Base-by-base conservation (phyloP, 2,888 invertebrate species). In the Rhaphigaster nebulosa region DNA sequence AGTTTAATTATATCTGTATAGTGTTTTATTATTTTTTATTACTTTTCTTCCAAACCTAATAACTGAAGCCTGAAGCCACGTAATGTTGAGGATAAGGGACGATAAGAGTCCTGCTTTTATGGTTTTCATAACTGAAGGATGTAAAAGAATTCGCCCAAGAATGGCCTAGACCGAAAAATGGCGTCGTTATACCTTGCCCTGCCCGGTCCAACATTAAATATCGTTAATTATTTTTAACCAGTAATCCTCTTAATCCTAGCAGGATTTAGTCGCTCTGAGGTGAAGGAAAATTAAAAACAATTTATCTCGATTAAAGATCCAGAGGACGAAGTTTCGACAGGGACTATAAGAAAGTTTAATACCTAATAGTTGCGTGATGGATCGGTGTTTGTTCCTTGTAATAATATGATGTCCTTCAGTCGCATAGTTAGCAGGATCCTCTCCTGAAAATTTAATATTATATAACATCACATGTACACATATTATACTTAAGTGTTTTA, bases 251-350 rank as follows among this genome's bases (percentile, higher is more conserved):
- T 70, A 23, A 76, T 76, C 70, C 38, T 38, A 10, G 20, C 0
- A 38, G 34, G 70, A 38, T 76, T 76, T 38, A 38, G 34, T 23
- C 70, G 10, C 34, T 38, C 4, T 23, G 38, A 76, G 70, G 34
- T 34, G 38, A 76, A 8, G 20, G 34, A 8, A 76, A 76, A 76
- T 76, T 76, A 76, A 76, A 76, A 76, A 76, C 70, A 76, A 76
- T 76, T 76, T 76, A 76, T 76, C 29, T 29, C 70, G 6, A 76
- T 76, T 76, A 38, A 38, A 76, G 1, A 76, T 76, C 34, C 8
- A 20, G 20, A 38, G 18, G 70, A 23, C 8, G 4, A 76, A 76
- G 70, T 76, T 76, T 76, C 20, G 34, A 76, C 70, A 76, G 38
- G 70, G 26, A 20, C 6, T 38, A 38, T 34, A 76, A 76, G 70